A percentile compares a stretch with the other conserved stretches of the same genome.
Conservation (phyloP, 1,140 invertebrate genomes). For the Chelonus insularis region DNA sequence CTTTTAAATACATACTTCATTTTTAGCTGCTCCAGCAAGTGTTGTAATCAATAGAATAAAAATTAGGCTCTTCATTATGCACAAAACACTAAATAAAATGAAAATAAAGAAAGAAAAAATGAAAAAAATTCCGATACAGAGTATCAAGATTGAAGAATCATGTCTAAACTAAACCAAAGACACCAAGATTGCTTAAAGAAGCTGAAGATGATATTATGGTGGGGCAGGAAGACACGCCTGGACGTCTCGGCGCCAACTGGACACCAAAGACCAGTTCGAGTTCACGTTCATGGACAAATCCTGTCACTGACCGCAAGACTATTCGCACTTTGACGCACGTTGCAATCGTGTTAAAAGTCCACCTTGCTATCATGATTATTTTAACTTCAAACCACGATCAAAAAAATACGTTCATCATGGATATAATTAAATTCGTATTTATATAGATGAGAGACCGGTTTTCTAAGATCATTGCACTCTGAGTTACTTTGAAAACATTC, state of each 20-base stretch:
- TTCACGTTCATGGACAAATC: conserved; percentile 51
- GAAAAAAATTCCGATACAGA: conserved; percentile 28
- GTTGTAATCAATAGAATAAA: too few relatives aligned
- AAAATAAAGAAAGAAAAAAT: too few relatives aligned
- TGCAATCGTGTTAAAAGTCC: background rate
- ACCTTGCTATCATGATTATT: background rate
- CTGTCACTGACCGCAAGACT: conserved; percentile 53
- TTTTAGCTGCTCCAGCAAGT: too few relatives aligned
- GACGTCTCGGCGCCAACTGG: conserved; percentile 32
- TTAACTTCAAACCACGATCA: background rate
- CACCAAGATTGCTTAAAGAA: background rate
- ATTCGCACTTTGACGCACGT: conserved; percentile 20
- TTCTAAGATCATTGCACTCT: too few relatives aligned
- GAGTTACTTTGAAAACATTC: too few relatives aligned
- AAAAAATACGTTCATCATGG: too few relatives aligned
- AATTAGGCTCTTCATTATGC: too few relatives aligned
- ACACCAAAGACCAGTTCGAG: conserved; percentile 50
- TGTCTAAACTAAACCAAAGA: background rate
- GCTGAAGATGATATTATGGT: conserved; percentile 24
- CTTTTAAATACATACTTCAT: too few relatives aligned
- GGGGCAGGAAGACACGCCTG: background rate
- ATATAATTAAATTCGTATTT: too few relatives aligned
- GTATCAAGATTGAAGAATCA: conserved; percentile 14
- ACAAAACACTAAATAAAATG: too few relatives aligned
- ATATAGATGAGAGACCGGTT: too few relatives aligned